Evolutionary conservation across 2,888 invertebrate genomes (phyloP).

Genomic region (Sicus ferrugineus): DNA sequence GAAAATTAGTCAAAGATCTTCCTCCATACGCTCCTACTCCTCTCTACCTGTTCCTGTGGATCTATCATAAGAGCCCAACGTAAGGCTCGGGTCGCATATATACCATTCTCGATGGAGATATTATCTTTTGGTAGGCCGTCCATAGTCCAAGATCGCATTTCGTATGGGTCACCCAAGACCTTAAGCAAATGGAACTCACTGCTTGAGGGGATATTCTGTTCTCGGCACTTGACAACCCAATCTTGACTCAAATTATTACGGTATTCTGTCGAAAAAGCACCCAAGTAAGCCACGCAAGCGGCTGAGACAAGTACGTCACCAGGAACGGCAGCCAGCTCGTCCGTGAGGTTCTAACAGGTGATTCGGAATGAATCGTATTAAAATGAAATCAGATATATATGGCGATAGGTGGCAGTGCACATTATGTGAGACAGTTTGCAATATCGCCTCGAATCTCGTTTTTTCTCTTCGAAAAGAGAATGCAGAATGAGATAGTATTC

Average conservation of each 20-base stretch:
- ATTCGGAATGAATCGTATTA: background rate
- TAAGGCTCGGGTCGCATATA: conserved; percentile 82
- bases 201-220: conserved; percentile 76
- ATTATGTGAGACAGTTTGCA: too few relatives aligned
- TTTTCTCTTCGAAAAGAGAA: too few relatives aligned
- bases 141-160: conserved; percentile 89
- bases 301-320: conserved; percentile 90
- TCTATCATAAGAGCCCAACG: conserved; percentile 94
- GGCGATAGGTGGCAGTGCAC: too few relatives aligned
- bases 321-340: conserved; percentile 75
- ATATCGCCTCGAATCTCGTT: too few relatives aligned
- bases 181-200: conserved; percentile 73
- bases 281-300: conserved; percentile 88
- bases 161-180: conserved; percentile 83
- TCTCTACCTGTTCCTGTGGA: conserved; percentile 86
- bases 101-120: conserved; percentile 91
- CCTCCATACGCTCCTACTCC: background rate
- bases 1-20: conserved; percentile 31
- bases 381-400: too few relatives aligned
- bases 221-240: conserved; percentile 76
- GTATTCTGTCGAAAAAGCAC: conserved; percentile 83
- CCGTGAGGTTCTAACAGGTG: conserved; percentile 68
- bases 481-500: too few relatives aligned
- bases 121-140: conserved; percentile 86
- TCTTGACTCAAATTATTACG: conserved; percentile 71